Evolutionary conservation across 1,140 invertebrate genomes (phyloP), one percentile per base, ranked within the genome.

Genomic region (Zophobas atratus): DNA sequence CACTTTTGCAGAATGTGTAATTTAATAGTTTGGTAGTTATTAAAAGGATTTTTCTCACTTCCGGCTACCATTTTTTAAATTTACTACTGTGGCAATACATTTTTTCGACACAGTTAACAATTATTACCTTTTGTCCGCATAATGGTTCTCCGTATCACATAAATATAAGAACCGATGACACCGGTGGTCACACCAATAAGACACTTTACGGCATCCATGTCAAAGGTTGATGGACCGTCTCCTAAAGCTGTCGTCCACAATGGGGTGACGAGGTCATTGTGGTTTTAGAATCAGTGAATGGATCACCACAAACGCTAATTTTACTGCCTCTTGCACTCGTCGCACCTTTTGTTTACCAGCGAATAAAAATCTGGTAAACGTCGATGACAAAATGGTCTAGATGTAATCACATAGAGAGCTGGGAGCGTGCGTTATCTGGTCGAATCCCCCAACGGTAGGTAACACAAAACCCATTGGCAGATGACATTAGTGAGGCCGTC

Each of bases 401-500:
- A 67, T 67, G 6, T 43, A 36, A 67, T 67, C 60, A 33, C 38
- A 41, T 67, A 38, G 43, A 41, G n/a, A 39, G 38, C 39, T 32
- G 36, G 3, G 39, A 39, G 43, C 60, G 60, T 67, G 60, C 5
- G 60, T 67, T 67, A 67, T 67, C 60, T 43, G n/a, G 20, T 3
- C 6, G 35, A 1, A 2, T 67, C 60, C 60, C 60, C 60, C 57
- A 67, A 46, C 60, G 60, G 60, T 67, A 67, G 56, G 53, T 35
- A 39, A 67, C 60, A 38, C 60, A 67, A 67, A 73, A 73, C 49
- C 32, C 71, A 73, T 56, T 72, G 51, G 49, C 71, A 73, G 71
- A 55, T 73, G 71, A 67, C 60, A 67, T 67, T 67, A 67, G 60
- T 43, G 60, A 67, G 8, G 38, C 60, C 60, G 60, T 67, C 41